A percentile compares a stretch with the other conserved stretches of the same genome.
phyloP scores from a whole-genome alignment of 1,140 invertebrate genomes.

The Heterodera carotae region DNA sequence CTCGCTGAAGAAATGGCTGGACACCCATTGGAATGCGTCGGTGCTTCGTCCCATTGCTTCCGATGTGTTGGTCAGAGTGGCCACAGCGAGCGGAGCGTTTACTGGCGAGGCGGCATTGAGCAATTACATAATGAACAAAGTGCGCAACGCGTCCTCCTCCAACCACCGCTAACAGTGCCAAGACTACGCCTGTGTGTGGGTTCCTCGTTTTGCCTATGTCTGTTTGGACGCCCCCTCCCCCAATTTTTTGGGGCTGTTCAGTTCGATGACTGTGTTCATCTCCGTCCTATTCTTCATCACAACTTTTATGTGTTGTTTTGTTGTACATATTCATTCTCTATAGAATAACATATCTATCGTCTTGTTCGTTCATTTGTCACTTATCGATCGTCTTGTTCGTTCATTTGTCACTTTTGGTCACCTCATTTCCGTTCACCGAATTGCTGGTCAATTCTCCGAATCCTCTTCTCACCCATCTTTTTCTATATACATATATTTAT shows the following conservation, averaged over 20 bases:
- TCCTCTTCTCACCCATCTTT: not conserved
- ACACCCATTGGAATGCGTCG: slow-evolving; percentile 43
- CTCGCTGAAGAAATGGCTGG: slow-evolving; percentile 38
- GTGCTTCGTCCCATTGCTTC: slow-evolving; percentile 47
- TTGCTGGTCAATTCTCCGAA: not conserved
- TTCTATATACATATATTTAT: not conserved
- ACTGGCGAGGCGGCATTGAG: slow-evolving; percentile 29
- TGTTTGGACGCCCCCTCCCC: too few species aligned
- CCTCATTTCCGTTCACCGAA: not conserved
- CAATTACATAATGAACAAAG: slow-evolving; percentile 42
- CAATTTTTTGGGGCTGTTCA: not conserved
- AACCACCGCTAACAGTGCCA: too few species aligned
- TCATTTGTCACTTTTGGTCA: not conserved
- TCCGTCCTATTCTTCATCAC: too few species aligned
- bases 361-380: not conserved
- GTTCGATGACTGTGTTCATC: too few species aligned
- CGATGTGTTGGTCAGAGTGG: slow-evolving; percentile 44
- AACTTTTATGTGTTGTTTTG: too few species aligned
- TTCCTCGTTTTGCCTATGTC: too few species aligned
- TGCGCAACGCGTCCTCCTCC: slow-evolving; percentile 14
- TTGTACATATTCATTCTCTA: not conserved
- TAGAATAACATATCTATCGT: not conserved
- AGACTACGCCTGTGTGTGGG: not conserved
- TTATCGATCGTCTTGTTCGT: not conserved
- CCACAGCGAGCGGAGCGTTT: slow-evolving; percentile 38